Conservation (phyloP, 2,113 vertebrate species). For the Pachycephala philippinensis region DNA sequence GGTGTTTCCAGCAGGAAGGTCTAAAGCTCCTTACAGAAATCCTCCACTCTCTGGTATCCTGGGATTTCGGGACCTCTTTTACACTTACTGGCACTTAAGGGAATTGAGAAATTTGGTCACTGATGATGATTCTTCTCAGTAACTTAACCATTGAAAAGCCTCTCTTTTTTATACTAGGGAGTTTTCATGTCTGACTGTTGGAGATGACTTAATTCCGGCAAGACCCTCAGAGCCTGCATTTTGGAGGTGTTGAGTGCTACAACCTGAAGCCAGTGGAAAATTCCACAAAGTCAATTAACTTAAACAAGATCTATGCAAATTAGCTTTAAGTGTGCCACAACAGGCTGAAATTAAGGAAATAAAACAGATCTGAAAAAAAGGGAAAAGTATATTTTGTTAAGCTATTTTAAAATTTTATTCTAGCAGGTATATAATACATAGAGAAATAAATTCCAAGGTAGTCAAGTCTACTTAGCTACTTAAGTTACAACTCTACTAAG, state of each 20-base stretch:
- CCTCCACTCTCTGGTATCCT: neutral
- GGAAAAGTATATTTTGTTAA: neutral
- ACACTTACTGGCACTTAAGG: neutral
- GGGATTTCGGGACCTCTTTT: neutral
- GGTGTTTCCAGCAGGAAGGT: neutral
- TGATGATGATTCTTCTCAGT: neutral
- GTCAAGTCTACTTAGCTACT: neutral
- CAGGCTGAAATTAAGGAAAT: neutral
- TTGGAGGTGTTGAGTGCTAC: neutral
- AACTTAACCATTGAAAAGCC: neutral
- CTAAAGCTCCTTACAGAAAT: neutral
- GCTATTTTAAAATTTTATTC: neutral
- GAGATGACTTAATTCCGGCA: neutral
- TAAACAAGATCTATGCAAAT: neutral
- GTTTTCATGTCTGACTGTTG: neutral
- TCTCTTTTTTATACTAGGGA: neutral
- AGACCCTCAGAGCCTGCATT: neutral
- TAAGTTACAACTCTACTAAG: neutral
- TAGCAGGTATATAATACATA: neutral
- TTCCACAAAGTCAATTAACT: neutral
- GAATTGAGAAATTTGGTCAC: neutral
- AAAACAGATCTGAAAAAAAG: neutral
- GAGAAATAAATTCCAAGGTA: neutral
- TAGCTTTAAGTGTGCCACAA: neutral
- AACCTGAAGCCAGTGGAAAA: neutral